Evolutionary conservation across 2,888 invertebrate genomes (phyloP), one percentile per base, ranked within the genome.

Genomic region (Drosophila phalerata): DNA sequence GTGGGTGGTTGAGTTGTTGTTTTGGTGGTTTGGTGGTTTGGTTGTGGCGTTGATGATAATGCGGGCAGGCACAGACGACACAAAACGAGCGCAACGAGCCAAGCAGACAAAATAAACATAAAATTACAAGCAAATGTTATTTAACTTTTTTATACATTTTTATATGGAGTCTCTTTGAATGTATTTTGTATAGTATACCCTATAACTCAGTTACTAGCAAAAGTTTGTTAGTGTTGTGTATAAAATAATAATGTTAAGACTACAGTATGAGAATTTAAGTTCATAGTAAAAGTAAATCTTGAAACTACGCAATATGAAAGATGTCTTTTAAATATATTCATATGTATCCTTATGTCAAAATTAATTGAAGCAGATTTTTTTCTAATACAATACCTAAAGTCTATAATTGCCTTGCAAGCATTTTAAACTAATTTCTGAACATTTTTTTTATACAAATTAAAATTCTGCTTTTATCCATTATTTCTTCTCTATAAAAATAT

Each of bases 101-200:
- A 77, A 76, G 83, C 69, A 77, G 60, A 71, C 69, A 67, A 60
- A 73, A 68, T 69, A 85, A 84, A 75, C 74, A 75, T 74, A 75
- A 73, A 78, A 73, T 78, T 66, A 85, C 88, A 89, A 79, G 90
- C 89, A 82, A 85, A 85, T 85, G 88, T 88, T 85, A 88, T 85
- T 88, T 66, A 58, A 73, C 51, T 68, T 76, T 47, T 19, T 49
- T 45, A 47, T 42, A 47, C 55, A 22, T 40, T 19, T 65, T 67
- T 68, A 22, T 51, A n/a, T 65, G 38, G 28, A n/a, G 6, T 25
- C 52, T 19, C 22, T 32, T 30, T 15, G 15, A 13, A 47, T 63
- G 32, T 1, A 5, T 22, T 25, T 62, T 52, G 55, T 74, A 30
- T 58, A 73, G 55, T 74, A 30, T 58, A 73, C 85, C 56, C 85